Percentiles rank a stretch among this genome's conserved stretches.
Evolutionary conservation across 2,113 vertebrate species (phyloP).

Genomic region (Vidua chalybeata): DNA sequence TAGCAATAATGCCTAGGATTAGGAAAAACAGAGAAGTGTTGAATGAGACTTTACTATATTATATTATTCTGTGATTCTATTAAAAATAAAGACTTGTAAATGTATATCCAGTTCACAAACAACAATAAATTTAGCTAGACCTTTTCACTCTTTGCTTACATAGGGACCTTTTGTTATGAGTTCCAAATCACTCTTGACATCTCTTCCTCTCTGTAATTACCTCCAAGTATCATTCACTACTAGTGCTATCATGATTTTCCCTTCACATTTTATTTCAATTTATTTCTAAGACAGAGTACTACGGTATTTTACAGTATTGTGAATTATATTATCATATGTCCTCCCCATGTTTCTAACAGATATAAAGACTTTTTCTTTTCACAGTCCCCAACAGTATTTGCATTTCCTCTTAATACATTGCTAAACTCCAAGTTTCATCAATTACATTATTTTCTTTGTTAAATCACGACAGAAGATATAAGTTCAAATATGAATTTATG

Average conservation of each 20-base stretch:
- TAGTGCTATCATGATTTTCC: neutral
- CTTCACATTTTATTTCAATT: neutral
- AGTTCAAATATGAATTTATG: neutral
- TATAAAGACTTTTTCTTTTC: neutral
- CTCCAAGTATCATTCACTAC: neutral
- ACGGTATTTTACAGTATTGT: neutral
- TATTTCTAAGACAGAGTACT: neutral
- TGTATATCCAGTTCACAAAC: neutral
- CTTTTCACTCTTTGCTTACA: neutral
- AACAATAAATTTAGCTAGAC: neutral
- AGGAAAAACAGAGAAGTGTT: neutral
- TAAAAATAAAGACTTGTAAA: neutral
- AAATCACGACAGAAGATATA: neutral
- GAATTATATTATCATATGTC: neutral
- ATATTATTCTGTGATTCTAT: neutral
- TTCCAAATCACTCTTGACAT: neutral
- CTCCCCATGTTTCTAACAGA: neutral
- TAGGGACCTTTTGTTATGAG: neutral
- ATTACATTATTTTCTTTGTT: neutral
- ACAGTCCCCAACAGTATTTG: neutral
- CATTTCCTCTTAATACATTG: neutral
- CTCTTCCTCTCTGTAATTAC: neutral
- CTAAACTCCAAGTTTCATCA: neutral
- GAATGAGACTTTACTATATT: neutral
- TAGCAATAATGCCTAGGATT: neutral